Base-by-base conservation (phyloP, 2,113 vertebrate genomes). In the Leptocoma aspasia region DNA sequence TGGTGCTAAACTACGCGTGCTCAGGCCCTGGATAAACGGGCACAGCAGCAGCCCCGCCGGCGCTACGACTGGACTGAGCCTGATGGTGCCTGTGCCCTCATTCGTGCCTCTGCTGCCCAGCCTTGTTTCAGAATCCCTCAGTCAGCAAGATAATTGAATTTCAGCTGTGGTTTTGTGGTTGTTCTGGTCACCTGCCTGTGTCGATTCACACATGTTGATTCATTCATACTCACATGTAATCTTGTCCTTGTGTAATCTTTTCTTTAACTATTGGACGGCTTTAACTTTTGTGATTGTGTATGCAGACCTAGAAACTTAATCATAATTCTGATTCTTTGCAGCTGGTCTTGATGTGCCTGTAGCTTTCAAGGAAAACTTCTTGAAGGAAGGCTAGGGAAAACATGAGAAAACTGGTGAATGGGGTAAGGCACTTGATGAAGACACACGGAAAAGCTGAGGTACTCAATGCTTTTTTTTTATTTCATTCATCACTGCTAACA, bases 1-100 rank as follows among this genome's bases (percentile, higher is more conserved):
- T 0, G 44, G 44, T 26, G 52, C 53, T 22, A 1, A 35, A 6
- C 13, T 17, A 2, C 0, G 2, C 2, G 1, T 59, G 53, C 16
- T 7, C 82, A 42, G 82, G 44, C 37, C 37, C 83, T 44, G 61
- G 44, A 18, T 37, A 14, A 37, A 50, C 1, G 37, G 31, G 53
- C 63, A 18, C 44, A 44, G 63, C 26, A 27, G 82, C 71, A 59
- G 44, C 61, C 21, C 44, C 11, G 44, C 35, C 1, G 4, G 60
- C 1, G 0, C 61, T 1, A 4, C 44, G 53, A 6, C 0, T 37
- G 61, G 31, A 1, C 61, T 68, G 83, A 68, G 61, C 53, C 52
- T 59, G 71, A 6, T 2, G 1, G 37, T 27, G 44, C 71, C 63
- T 10, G 31, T 10, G 44, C 53, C 53, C 53, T 44, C 53, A 22